Base-by-base conservation (phyloP, 1,140 invertebrate species). In the Euschistus heros region DNA sequence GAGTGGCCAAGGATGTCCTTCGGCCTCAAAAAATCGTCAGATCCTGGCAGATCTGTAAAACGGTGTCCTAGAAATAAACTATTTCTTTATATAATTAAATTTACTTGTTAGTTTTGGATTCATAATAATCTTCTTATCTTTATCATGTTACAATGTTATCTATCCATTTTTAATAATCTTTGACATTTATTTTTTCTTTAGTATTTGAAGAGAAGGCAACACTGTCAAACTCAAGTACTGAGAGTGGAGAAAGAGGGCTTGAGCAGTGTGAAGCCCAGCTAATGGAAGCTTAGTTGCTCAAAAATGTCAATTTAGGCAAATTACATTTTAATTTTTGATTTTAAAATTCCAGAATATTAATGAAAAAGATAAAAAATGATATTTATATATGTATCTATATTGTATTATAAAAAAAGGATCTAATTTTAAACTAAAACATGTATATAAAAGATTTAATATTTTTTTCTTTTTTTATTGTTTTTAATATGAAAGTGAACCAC, bases 171-270 rank as follows among this genome's bases (percentile, higher is more conserved):
- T 59, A 6, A 57, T 63, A 66, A 5, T 62, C 8, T 4, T 26
- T 27, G 8, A 26, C 33, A 24, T 26, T 65, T 47, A n/a, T 37
- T 55, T 57, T 66, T 44, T 65, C 75, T 75, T 7, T 69, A 86
- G 84, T 86, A 63, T 86, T 86, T 72, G 84, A 85, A 72, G 84
- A 86, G 68, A 79, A 81, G 64, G 75, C 76, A 52, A 70, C 75
- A 65, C 24, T 69, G 2, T 70, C 69, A 62, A 54, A 62, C 13
- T 68, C 64, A n/a, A 70, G 69, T 52, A 68, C 67, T 18, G 64
- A 67, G 27, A 67, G 62, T 30, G 66, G 67, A 17, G 67, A 66
- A 37, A 22, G 64, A 27, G 26, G 55, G 2, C 57, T 66, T 20
- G 64, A 66, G 33, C 55, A 60, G 6, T 24, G 47, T n/a, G 64